Evolutionary conservation across 2,797 vertebrate species (phyloP).

Genomic region (Mycteria americana): DNA sequence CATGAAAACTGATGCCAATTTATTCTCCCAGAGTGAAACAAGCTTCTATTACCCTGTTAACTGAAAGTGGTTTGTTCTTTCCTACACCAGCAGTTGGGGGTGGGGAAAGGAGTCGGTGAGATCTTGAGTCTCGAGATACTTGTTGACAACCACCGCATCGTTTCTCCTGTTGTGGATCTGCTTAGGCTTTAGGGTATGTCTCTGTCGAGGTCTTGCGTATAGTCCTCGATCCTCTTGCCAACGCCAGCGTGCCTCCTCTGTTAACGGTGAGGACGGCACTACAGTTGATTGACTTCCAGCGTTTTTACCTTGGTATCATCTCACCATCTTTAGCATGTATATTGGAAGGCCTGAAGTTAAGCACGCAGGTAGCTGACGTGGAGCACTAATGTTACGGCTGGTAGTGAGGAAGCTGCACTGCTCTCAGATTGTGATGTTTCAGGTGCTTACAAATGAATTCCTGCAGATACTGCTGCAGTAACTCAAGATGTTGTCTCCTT

Average conservation of each 20-base stretch:
- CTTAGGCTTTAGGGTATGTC: neutral
- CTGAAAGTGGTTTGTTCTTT: neutral
- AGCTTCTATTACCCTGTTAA: neutral
- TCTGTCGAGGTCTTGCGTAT: fast-evolving
- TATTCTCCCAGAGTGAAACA: neutral
- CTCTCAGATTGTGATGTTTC: neutral
- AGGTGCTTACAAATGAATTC: neutral
- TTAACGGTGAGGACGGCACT: neutral
- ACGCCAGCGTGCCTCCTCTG: neutral
- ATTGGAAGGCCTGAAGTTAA: neutral
- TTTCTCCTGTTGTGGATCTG: neutral
- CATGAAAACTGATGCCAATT: neutral
- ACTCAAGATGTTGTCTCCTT: neutral
- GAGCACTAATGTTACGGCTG: neutral
- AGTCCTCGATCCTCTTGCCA: neutral
- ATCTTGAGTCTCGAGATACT: fast-evolving
- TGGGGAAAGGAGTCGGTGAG: fast-evolving
- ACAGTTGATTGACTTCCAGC: fast-evolving
- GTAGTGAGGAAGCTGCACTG: neutral
- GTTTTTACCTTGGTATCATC: neutral
- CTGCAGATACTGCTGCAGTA: neutral
- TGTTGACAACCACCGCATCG: fast-evolving
- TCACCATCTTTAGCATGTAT: neutral
- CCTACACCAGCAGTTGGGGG: fast-evolving
- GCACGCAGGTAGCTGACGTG: fast-evolving